Percentiles rank a stretch among this genome's conserved stretches.
phyloP scores from a whole-genome alignment of 2,888 invertebrate genomes.

The Vanessa cardui region DNA sequence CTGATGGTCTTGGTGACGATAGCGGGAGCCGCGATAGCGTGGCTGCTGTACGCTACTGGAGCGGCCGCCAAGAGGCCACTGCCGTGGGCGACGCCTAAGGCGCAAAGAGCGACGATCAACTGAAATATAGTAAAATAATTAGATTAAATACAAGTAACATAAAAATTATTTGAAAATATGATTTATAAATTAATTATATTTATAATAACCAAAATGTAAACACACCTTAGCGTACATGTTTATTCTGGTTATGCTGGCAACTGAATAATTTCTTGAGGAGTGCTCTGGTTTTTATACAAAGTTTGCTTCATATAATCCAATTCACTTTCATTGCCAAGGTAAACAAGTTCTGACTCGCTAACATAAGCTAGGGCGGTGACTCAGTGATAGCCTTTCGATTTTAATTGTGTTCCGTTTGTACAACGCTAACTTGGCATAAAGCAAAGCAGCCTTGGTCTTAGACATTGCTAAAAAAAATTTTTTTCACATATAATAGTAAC shows the following conservation, averaged over 20 bases:
- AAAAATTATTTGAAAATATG: background rate
- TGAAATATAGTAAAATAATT: conserved; percentile 40
- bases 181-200: conserved; percentile 24
- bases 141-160: background rate
- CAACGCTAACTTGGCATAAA: conserved; percentile 16
- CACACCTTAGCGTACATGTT: conserved; percentile 72
- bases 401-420: conserved; percentile 32
- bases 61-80: conserved; percentile 77
- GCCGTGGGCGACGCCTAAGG: conserved; percentile 83
- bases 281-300: conserved; percentile 78
- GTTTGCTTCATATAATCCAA: conserved; percentile 61
- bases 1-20: conserved; percentile 67
- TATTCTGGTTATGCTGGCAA: conserved; percentile 75
- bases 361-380: conserved; percentile 62
- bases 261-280: conserved; percentile 75
- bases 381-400: conserved; percentile 78
- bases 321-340: conserved; percentile 82
- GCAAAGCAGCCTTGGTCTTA: conserved; percentile 15
- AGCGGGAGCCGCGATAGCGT: conserved; percentile 63
- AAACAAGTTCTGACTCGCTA: conserved; percentile 53
- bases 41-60: conserved; percentile 76
- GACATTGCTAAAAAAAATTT: conserved; percentile 1
- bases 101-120: conserved; percentile 83
- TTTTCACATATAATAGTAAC: background rate
- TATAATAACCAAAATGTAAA: conserved; percentile 3